Conservation (phyloP, 2,797 vertebrate genomes). For the Notolepis coatsorum region DNA sequence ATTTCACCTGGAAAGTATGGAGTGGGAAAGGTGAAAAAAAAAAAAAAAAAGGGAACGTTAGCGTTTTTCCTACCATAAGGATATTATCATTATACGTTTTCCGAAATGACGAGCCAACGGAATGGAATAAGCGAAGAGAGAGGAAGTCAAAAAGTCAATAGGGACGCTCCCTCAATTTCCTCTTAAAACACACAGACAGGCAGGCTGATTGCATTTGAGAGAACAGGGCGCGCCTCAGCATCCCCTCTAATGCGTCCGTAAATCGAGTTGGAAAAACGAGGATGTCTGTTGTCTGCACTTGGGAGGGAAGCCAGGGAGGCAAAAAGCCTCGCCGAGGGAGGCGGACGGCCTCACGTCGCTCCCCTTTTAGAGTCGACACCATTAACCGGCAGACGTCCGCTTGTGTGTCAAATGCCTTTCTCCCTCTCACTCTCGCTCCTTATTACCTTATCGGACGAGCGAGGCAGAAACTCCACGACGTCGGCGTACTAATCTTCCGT, state of each 20-base stretch:
- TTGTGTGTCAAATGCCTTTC: conserved; percentile 30
- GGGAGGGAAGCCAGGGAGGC: conserved; percentile 63
- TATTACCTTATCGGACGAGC: conserved; percentile 17
- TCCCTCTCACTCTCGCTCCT: conserved; percentile 13
- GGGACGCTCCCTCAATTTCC: conserved; percentile 65
- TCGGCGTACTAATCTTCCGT: not conserved
- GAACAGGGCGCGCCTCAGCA: conserved; percentile 71
- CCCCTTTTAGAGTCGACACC: conserved; percentile 37
- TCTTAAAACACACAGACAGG: conserved; percentile 66
- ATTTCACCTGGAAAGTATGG: conserved; percentile 38
- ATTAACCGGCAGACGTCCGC: conserved; percentile 54
- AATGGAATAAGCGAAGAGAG: conserved; percentile 17
- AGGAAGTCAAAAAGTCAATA: conserved; percentile 56
- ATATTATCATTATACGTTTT: conserved; percentile 20
- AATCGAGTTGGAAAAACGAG: conserved; percentile 80
- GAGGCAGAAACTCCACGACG: not conserved
- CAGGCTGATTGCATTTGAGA: conserved; percentile 76
- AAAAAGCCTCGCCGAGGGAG: conserved; percentile 48
- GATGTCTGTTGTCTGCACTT: conserved; percentile 73
- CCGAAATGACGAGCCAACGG: conserved; percentile 3
- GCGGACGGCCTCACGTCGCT: conserved; percentile 46
- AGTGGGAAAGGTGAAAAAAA: conserved; percentile 23
- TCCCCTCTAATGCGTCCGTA: conserved; percentile 78
- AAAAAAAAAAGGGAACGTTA: not conserved
- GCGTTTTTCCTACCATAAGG: conserved; percentile 1